Base-by-base conservation (phyloP, 2,888 invertebrate genomes). In the Andricus quercusramuli region DNA sequence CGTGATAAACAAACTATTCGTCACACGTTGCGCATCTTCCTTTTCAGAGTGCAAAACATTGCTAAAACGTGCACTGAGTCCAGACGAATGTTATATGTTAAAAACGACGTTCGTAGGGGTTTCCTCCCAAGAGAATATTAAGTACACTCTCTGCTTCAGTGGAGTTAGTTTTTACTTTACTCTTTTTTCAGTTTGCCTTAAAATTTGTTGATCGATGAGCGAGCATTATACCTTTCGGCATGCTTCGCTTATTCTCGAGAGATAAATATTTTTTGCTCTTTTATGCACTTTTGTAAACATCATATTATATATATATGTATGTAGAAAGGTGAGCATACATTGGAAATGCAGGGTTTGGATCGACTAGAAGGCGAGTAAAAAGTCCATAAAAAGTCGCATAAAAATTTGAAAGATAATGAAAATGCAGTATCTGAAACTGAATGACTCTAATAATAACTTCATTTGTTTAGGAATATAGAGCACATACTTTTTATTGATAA, bases 141-240 rank as follows among this genome's bases (percentile, higher is more conserved):
- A 74, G 74, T 74, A 56, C 13, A 44, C 70, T 51, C 22, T 68
- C 44, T 47, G 68, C 47, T 47, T 68, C 25, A 68, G 68, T 47
- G 68, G 4, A 41, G 22, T 68, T 47, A 9, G 44, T 44, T 44
- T 25, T 22, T 15, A 15, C 17, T 47, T 25, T 25, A 22, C 25
- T 25, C 25, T 74, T 74, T 70, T 74, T 74, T n/a, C 47, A n/a
- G n/a, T 74, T 74, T 74, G 9, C 32, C 56, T 74, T 56, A 20
- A 56, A 51, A 74, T n/a, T 51, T 74, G 74, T 56, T 74, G 74
- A 74, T 74, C 74, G 51, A 74, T 74, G 74, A 74, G 51, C 47
- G 29, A 56, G 74, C 74, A 74, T 51, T 74, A 74, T 29, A 47
- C 17, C 17, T 17, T 47, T 8, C 68, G 47, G 47, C 47, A 25